phyloP scores from a whole-genome alignment of 2,888 invertebrate genomes.

The Euclidia mi region DNA sequence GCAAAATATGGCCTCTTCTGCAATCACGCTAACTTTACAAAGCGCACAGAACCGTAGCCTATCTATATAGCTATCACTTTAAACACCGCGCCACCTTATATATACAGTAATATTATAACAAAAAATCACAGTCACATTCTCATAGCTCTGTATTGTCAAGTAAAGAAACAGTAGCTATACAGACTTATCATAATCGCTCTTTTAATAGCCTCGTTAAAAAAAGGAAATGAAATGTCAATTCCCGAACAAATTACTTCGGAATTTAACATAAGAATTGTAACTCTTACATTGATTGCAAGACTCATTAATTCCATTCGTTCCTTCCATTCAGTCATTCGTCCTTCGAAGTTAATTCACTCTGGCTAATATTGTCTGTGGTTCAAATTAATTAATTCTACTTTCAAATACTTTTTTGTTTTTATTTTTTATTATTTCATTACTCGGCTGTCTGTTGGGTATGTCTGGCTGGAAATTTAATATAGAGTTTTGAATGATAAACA shows the following conservation, averaged over 20 bases:
- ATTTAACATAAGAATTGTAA: conserved; percentile 59
- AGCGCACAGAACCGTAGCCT: no score
- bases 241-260: conserved; percentile 51
- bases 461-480: no score
- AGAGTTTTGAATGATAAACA: no score
- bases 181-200: background rate
- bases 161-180: no score
- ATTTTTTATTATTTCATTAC: conserved; percentile 1
- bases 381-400: conserved; percentile 40
- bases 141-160: no score
- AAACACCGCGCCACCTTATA: no score
- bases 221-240: conserved; percentile 58
- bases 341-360: conserved; percentile 47
- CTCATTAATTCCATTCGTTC: conserved; percentile 58
- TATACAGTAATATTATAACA: no score
- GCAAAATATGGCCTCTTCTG: no score
- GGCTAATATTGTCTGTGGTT: conserved; percentile 46
- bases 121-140: no score
- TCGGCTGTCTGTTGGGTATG: background rate
- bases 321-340: conserved; percentile 50
- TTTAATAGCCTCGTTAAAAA: conserved; percentile 13
- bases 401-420: conserved; percentile 8
- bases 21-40: no score
- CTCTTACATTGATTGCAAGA: conserved; percentile 58
- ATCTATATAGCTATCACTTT: no score